These are phyloP conservation scores for Agrochola litura DNA, from an alignment of 2,888 invertebrate species.

Conservation along the genomic window DNA sequence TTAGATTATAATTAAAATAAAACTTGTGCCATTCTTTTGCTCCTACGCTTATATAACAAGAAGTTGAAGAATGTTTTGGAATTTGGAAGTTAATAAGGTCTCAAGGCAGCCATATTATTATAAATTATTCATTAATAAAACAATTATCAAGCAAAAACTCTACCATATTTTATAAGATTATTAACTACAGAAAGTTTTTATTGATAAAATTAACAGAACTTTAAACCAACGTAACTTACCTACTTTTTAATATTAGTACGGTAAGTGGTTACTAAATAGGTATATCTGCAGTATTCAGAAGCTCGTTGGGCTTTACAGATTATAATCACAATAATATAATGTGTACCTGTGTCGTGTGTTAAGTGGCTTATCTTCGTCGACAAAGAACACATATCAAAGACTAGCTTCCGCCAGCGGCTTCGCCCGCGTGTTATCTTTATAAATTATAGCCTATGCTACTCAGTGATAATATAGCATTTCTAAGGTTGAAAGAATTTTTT, in stretches of 20 bases:
- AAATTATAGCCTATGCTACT: too few relatives aligned
- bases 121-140: conserved; percentile 11
- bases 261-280: conserved; percentile 30
- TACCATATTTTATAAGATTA: conserved; percentile 8
- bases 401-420: too few relatives aligned
- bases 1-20: conserved; percentile 49
- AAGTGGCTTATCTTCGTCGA: conserved; percentile 15
- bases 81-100: conserved; percentile 16
- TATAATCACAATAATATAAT: conserved; percentile 44
- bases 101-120: conserved; percentile 8
- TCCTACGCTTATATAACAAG: not conserved
- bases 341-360: conserved; percentile 29
- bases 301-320: conserved; percentile 30
- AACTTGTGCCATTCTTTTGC: conserved; percentile 7
- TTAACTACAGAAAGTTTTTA: not conserved
- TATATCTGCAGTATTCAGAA: conserved; percentile 4
- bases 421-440: too few relatives aligned
- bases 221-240: not conserved
- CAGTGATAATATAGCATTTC: too few relatives aligned
- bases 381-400: conserved; percentile 17
- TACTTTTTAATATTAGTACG: conserved; percentile 19
- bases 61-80: conserved; percentile 3
- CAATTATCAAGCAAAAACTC: conserved; percentile 2
- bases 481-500: too few relatives aligned
- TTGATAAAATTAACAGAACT: conserved; percentile 12